A percentile compares a stretch with the other conserved stretches of the same genome.
Evolutionary conservation across 2,888 invertebrate species (phyloP).

Genomic region (Chaetoderma sp.): DNA sequence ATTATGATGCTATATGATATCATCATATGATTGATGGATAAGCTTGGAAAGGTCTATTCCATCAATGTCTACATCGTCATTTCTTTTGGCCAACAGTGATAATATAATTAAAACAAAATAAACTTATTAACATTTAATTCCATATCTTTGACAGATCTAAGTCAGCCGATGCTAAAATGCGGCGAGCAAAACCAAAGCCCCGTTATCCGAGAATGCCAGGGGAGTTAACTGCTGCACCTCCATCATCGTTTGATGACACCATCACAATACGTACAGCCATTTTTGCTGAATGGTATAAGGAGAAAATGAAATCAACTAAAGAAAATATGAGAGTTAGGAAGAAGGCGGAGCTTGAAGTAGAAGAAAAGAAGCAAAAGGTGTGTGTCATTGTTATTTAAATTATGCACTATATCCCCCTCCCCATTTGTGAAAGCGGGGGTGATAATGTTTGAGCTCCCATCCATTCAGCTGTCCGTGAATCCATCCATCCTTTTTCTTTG

Average conservation of each 20-base stretch:
- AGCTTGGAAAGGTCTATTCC: too few relatives aligned
- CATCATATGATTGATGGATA: too few relatives aligned
- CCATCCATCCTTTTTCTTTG: too few relatives aligned
- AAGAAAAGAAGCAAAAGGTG: constrained; percentile 56
- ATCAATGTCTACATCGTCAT: too few relatives aligned
- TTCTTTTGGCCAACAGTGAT: too few relatives aligned
- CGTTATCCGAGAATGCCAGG: constrained; percentile 50
- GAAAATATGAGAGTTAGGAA: constrained; percentile 46
- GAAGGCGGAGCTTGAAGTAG: constrained; percentile 48
- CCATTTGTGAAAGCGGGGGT: background rate
- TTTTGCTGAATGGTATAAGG: constrained; percentile 55
- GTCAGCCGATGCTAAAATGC: too few relatives aligned
- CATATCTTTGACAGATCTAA: too few relatives aligned
- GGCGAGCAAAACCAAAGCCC: constrained; percentile 59
- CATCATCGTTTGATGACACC: constrained; percentile 47
- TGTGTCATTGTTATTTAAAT: background rate
- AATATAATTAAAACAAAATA: too few relatives aligned
- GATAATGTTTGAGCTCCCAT: too few relatives aligned
- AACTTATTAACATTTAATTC: too few relatives aligned
- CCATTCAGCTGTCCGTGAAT: too few relatives aligned
- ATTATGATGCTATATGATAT: too few relatives aligned
- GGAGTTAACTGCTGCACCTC: constrained; percentile 35
- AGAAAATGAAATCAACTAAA: constrained; percentile 40
- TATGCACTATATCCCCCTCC: background rate
- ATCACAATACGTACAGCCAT: constrained; percentile 53